phyloP scores from a whole-genome alignment of 2,113 vertebrate genomes.

The Psammodynastes pulverulentus region DNA sequence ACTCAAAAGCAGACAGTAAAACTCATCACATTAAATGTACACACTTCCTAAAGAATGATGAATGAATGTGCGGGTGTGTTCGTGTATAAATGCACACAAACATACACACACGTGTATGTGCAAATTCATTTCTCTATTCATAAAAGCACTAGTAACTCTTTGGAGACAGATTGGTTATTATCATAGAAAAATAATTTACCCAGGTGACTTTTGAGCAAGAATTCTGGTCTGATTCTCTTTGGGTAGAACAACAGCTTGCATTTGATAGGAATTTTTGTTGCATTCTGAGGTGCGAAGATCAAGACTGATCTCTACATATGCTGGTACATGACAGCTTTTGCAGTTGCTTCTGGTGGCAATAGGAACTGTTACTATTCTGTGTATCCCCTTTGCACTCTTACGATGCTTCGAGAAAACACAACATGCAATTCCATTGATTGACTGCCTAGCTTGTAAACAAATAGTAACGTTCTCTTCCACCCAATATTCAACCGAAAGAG shows the following conservation, averaged over 20 bases:
- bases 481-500: neutral
- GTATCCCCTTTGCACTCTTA: constrained; percentile 19
- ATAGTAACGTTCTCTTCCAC: neutral
- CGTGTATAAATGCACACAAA: neutral
- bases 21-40: neutral
- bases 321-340: constrained; percentile 12
- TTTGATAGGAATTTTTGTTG: constrained; percentile 10
- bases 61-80: neutral
- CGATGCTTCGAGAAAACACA: constrained; percentile 5
- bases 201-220: neutral
- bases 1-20: neutral
- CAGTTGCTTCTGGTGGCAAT: neutral
- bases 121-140: neutral
- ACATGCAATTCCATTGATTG: neutral
- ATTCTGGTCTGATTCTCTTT: neutral
- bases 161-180: neutral
- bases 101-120: neutral
- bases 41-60: neutral
- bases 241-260: constrained; percentile 18
- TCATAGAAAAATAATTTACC: neutral
- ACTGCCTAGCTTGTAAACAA: neutral
- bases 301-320: constrained; percentile 27
- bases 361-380: constrained; percentile 11
- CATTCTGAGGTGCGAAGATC: constrained; percentile 9
- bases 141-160: neutral